Evolutionary conservation across 2,113 vertebrate genomes (phyloP), one percentile per base, ranked within the genome.

Genomic region (Grantiella picta): DNA sequence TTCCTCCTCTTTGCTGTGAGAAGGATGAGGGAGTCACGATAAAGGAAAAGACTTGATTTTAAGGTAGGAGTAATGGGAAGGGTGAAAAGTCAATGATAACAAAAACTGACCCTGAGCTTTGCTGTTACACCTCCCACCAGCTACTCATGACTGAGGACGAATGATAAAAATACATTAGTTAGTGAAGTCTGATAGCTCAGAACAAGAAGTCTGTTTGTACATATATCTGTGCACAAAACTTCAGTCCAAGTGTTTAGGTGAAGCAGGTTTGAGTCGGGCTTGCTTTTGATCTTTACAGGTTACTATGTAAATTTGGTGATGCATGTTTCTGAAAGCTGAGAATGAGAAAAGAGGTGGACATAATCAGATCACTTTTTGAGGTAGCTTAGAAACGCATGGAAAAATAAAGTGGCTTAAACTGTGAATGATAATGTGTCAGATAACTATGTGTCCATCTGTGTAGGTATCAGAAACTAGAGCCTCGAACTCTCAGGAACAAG

Each of bases 191-290:
- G 25, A 38, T 2, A 40, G 13, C 10, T 28, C 31, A 18, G 22
- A n/a, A 25, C 23, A 53, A 10, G 27, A 36, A 75, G 16, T 15
- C 22, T 47, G 11, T 14, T 14, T 54, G 10, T 24, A 23, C 14
- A 24, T 3, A 35, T 19, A 2, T 44, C n/a, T 5, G 0, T 6
- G 2, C 21, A 47, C 24, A 3, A 1, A 52, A 7, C 35, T 4
- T 5, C 4, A 50, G 15, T 18, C 27, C 20, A 23, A 29, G 20
- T 1, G 7, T 42, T 70, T 61, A 9, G 16, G 13, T 5, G 18
- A 54, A 59, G 33, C 3, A 28, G 10, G 12, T 36, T 0, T 6
- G 10, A 52, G 13, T 23, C 33, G 25, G 25, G 6, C 18, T 33
- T 53, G 13, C 56, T 86, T 75, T 40, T 59, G 17, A 11, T 38